Percentiles rank a stretch among this genome's conserved stretches.
Conservation (phyloP, 2,888 invertebrate genomes). For the Chaetogeoica ovagalla region DNA sequence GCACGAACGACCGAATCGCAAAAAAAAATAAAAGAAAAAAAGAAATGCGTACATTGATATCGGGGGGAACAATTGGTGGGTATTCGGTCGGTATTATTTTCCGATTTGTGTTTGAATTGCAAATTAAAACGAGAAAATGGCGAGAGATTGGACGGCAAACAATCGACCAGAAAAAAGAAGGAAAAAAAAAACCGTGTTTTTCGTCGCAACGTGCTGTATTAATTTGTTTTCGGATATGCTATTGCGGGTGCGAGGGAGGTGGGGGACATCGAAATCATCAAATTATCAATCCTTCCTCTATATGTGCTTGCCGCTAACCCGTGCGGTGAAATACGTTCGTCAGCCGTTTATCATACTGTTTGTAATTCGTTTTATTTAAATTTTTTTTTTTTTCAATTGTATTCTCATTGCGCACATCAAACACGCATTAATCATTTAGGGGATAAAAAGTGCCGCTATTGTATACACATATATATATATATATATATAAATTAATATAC, state of each 20-base stretch:
- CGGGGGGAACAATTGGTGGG: neutral
- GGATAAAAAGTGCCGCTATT: neutral
- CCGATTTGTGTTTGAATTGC: conserved; percentile 28
- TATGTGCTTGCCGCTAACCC: neutral
- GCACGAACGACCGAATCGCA: neutral
- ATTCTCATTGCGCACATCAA: conserved; percentile 42
- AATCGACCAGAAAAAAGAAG: conserved; percentile 1
- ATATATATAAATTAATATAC: no score
- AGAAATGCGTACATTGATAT: neutral
- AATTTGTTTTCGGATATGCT: conserved; percentile 17
- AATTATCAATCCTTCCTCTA: conserved; percentile 22
- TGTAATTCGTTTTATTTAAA: conserved; percentile 41
- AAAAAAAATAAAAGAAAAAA: neutral
- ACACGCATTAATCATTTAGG: conserved; percentile 6
- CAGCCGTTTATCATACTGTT: conserved; percentile 42
- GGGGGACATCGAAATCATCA: neutral
- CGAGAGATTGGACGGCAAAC: neutral
- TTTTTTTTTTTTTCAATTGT: conserved; percentile 25
- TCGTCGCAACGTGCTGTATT: conserved; percentile 16
- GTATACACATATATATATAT: neutral
- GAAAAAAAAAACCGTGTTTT: neutral
- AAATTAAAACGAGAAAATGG: conserved; percentile 13
- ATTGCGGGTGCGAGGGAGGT: no score
- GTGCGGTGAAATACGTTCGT: conserved; percentile 30
- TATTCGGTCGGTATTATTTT: conserved; percentile 24